Conservation (phyloP, 2,797 vertebrate species). For the Anguilla marmorata region DNA sequence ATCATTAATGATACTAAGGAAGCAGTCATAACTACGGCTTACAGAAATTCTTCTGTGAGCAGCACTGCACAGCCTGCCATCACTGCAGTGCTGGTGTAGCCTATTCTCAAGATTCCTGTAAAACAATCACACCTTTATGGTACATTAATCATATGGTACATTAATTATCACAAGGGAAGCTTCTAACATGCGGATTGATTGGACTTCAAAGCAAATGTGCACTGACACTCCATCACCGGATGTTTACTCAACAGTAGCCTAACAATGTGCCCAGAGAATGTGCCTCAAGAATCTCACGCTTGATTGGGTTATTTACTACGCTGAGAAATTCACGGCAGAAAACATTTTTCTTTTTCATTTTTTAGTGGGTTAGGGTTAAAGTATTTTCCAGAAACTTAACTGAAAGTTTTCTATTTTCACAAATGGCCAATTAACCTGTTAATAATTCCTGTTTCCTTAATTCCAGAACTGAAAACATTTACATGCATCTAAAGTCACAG, state of each 20-base stretch:
- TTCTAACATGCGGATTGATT: not conserved
- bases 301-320: not conserved
- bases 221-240: not conserved
- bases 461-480: no score
- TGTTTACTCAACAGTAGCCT: not conserved
- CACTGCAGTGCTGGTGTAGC: not conserved
- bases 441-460: no score
- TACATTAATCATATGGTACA: not conserved
- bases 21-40: not conserved
- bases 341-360: not conserved
- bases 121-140: not conserved
- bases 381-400: not conserved
- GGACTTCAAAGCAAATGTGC: not conserved
- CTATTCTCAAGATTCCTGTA: not conserved
- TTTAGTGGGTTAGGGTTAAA: not conserved
- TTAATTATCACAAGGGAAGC: not conserved
- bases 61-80: not conserved
- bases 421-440: no score
- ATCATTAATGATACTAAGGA: not conserved
- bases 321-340: not conserved
- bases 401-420: no score
- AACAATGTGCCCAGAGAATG: not conserved
- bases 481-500: no score
- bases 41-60: not conserved
- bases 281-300: not conserved